Conservation (phyloP, 2,888 invertebrate species). For the Pristionchus arcanus region DNA sequence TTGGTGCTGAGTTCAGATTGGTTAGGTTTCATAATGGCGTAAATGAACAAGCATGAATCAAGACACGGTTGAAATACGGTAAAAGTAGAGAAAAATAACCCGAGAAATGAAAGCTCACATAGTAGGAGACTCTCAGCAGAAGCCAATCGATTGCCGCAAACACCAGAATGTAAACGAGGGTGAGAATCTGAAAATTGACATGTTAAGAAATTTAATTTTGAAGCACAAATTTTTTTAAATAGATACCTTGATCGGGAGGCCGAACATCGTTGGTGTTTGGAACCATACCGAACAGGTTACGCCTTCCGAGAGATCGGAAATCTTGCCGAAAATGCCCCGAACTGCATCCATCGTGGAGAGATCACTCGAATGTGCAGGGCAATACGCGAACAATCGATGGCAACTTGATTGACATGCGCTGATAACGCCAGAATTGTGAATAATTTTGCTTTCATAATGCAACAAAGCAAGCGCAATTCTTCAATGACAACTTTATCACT, state of each 20-base stretch:
- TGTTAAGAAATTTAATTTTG: background rate
- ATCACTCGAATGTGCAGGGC: background rate
- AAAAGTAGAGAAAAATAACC: background rate
- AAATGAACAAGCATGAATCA: background rate
- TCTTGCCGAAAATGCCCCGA: background rate
- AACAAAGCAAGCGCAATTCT: background rate
- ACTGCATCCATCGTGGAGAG: conserved; percentile 17
- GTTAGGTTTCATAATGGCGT: no score
- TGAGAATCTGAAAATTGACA: background rate
- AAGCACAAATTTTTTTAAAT: background rate
- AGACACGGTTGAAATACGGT: no score
- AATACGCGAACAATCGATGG: conserved; percentile 43
- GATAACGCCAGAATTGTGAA: conserved; percentile 12
- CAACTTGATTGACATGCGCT: conserved; percentile 37
- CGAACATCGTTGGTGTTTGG: conserved; percentile 25
- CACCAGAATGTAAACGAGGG: conserved; percentile 2
- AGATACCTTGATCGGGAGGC: conserved; percentile 3
- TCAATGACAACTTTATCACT: background rate
- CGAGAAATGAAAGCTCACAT: background rate
- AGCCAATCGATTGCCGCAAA: conserved; percentile 35
- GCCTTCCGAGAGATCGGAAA: background rate
- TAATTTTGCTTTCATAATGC: background rate
- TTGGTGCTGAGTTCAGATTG: background rate
- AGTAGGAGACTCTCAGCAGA: background rate
- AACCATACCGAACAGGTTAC: conserved; percentile 6